A percentile compares a stretch with the other conserved stretches of the same genome.
phyloP scores from a whole-genome alignment of 1,140 invertebrate species.

The Solen grandis region DNA sequence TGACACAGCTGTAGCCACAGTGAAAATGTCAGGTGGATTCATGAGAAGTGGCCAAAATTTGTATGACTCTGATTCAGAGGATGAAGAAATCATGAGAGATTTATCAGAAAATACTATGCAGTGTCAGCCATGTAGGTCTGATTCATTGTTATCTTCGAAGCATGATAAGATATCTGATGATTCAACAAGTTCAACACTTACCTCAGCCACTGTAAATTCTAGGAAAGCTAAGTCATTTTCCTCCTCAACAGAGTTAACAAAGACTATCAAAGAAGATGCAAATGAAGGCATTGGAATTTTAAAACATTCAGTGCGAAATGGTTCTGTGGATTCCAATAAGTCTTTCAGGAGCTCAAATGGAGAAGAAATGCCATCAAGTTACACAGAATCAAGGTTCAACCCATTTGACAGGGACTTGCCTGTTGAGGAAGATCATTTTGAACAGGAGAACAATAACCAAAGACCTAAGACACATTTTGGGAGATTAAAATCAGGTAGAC shows the following conservation, averaged over 20 bases:
- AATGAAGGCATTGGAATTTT: not conserved
- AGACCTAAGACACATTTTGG: not conserved
- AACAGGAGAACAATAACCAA: not conserved
- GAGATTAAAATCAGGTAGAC: slow-evolving; percentile 42
- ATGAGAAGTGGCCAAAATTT: slow-evolving; percentile 23
- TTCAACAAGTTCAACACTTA: slow-evolving; percentile 24
- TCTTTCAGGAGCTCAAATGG: not conserved
- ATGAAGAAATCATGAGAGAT: slow-evolving; percentile 32
- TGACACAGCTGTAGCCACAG: slow-evolving; percentile 37
- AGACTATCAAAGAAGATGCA: not conserved
- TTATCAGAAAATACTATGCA: not conserved
- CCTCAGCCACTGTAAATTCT: slow-evolving; percentile 15
- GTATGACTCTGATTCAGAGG: slow-evolving; percentile 32
- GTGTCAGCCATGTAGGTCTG: not conserved
- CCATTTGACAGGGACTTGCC: slow-evolving; percentile 55
- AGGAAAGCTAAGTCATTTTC: not conserved
- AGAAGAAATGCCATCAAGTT: slow-evolving; percentile 18
- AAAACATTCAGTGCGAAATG: not conserved
- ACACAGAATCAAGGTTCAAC: slow-evolving; percentile 45
- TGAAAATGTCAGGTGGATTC: slow-evolving; percentile 36
- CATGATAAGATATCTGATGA: slow-evolving; percentile 8
- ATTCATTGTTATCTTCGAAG: slow-evolving; percentile 9
- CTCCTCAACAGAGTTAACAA: not conserved
- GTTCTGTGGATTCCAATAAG: not conserved
- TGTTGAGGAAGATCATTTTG: slow-evolving; percentile 52